Base-by-base conservation (phyloP, 1,140 invertebrate species). In the Procambarus clarkii region DNA sequence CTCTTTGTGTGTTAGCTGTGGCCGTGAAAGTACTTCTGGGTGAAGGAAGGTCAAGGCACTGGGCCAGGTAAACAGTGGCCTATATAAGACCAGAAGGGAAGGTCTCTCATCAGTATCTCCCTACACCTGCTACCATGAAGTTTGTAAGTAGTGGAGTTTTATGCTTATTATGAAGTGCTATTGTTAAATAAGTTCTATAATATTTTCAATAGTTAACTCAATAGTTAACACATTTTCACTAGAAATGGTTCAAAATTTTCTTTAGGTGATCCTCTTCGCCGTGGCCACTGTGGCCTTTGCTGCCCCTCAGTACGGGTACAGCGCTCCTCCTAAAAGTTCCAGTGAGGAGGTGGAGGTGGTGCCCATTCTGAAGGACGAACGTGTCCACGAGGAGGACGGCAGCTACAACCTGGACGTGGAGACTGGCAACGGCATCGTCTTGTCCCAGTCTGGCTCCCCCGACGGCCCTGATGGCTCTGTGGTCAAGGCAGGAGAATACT, bases 391-490 rank as follows among this genome's bases (percentile, higher is more conserved):
- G 48, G 84, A 87, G 11, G 91, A 92, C 71, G 91, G 91, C 3
- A 50, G 85, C 1, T 92, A 92, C 91, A 87, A 77, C 79, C 71
- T 92, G n/a, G 85, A 92, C 80, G 77, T 88, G 69, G 91, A 92
- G 54, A 88, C 91, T 60, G 91, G 71, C 46, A 83, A 92, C 34
- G 91, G 85, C 85, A 92, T 92, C 79, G 45, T 82, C 21, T 45
- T 82, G n/a, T 88, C 79, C 15, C 69, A 92, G 24, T 88, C 91
- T 11, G 91, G 91, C 44, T 83, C 91, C 69, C 91, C 86, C 11
- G 58, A 86, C 9, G 91, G 91, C 13, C 91, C 91, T 58, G 54
- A 58, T 58, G 54, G 54, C 34, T 34, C 34, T 34, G 34, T 34
- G 34, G 34, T 34, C 34, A 34, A 34, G 34, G 34, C 34, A 34